Base-by-base conservation (phyloP, 2,113 vertebrate genomes). In the Tetrao urogallus region DNA sequence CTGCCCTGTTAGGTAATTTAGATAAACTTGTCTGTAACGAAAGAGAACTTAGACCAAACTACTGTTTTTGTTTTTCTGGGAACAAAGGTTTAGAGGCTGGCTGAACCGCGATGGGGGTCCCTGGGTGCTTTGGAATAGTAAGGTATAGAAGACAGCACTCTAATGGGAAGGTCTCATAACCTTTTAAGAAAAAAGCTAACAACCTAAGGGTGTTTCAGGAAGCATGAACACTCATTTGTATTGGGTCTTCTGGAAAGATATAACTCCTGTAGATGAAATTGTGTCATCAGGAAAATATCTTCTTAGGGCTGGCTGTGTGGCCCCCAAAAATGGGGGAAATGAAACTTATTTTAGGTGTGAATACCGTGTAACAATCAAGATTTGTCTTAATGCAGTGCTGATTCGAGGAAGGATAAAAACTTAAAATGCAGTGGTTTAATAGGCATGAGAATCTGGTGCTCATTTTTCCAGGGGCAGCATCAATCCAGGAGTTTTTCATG, bases 21-120 rank as follows among this genome's bases (percentile, higher is more conserved):
- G 7, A 3, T 9, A 24, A 10, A n/a, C 1, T 1, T 47, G 25
- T 15, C 25, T 77, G 19, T 47, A 78, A 22, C 12, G 6, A 32
- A 60, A 38, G 14, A 8, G 40, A 36, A 47, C 7, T 36, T 0
- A 0, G 32, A 30, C 16, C 38, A 45, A 81, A 32, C 5, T 43
- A 4, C 8, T 11, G 36, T 3, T 61, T 34, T 61, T 61, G 22
- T 27, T 61, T 61, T 61, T 56, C 7, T 48, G 65, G 47, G 28
- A 28, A 34, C 43, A 34, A 56, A 50, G 14, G 24, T 70, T 32
- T 30, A n/a, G 21, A 48, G n/a, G 6, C 36, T 83, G 45, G 3
- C 18, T 30, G n/a, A 89, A 16, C 21, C 25, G 14, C 28, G 25
- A 42, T 38, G 40, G 3, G 8, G 32, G 28, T 56, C 87, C 40